Evolutionary conservation across 2,888 invertebrate genomes (phyloP), one percentile per base, ranked within the genome.

Genomic region (Lysandra coridon): DNA sequence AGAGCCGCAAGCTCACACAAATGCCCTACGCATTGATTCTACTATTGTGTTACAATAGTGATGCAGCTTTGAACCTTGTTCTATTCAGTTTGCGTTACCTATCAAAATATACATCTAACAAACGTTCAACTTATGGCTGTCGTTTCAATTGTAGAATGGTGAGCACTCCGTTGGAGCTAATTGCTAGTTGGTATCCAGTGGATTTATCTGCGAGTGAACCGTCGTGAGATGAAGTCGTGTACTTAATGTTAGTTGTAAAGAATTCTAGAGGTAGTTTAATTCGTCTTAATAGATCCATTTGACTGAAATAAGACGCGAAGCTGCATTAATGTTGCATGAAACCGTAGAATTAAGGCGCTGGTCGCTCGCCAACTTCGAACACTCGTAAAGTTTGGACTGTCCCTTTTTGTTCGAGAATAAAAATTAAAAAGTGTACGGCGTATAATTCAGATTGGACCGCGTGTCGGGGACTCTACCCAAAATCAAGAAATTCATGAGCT

Each of bases 311-410:
- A 49, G 10, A 7, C 49, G 10, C 0, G 10, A 49, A 49, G 10
- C 49, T 12, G 49, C 49, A 49, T 49, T 49, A 44, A 44, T 53
- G 17, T 17, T 17, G 4, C 57, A 57, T 57, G 17, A 57, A 17
- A 57, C 4, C 2, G 73, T 3, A 40, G 73, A 73, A 57, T 57
- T 17, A 57, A 57, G 57, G 57, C 75, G 64, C 80, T 79, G 78
- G 80, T 77, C 79, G 86, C 88, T 83, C 80, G 80, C 80, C 83
- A 80, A 75, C 80, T 80, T 83, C 81, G 78, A 83, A 84, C 84
- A 84, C 81, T 84, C 84, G 84, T 84, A 83, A 85, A 86, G 85
- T 81, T 84, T 83, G 80, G 62, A 77, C 80, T 78, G 79, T 81
- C 82, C 78, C 78, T 74, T 83, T 83, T 84, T 83, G 82, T 83